Percentiles rank a stretch among this genome's conserved stretches.
Evolutionary conservation across 2,797 vertebrate species (phyloP).

Genomic region (Galagoides demidoff): DNA sequence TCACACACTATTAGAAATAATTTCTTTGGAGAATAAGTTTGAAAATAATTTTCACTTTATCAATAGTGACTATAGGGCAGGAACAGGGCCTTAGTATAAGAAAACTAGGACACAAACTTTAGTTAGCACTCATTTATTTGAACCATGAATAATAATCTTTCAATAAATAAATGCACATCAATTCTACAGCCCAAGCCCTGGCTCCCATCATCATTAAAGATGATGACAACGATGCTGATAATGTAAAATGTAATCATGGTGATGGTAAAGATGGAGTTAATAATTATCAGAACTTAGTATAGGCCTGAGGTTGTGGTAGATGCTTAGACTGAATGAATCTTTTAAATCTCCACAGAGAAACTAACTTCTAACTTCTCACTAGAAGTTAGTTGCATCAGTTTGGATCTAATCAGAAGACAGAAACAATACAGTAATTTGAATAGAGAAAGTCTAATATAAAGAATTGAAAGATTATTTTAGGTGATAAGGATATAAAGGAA

Average conservation of each 20-base stretch:
- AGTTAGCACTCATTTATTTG: not conserved
- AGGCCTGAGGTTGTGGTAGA: not conserved
- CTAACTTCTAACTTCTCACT: not conserved
- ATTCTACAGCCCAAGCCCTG: not conserved
- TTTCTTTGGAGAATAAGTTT: not conserved
- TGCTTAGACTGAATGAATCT: not conserved
- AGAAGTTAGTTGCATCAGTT: not conserved
- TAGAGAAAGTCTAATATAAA: not conserved
- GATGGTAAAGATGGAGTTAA: no score
- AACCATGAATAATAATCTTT: not conserved
- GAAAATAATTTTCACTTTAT: not conserved
- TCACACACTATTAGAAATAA: not conserved
- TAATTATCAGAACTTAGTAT: not conserved
- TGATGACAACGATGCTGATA: no score
- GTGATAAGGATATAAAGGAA: not conserved
- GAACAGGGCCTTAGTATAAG: rapidly evolving
- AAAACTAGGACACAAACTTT: not conserved
- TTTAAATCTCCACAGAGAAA: not conserved
- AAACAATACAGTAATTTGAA: not conserved
- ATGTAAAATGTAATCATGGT: not conserved
- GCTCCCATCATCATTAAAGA: not conserved
- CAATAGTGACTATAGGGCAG: not conserved
- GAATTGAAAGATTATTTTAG: not conserved
- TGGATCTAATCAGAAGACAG: not conserved
- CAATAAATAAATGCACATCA: not conserved